Percentiles rank a stretch among this genome's conserved stretches.
Conservation (phyloP, 2,888 invertebrate genomes). For the Hyposoter dolosus region DNA sequence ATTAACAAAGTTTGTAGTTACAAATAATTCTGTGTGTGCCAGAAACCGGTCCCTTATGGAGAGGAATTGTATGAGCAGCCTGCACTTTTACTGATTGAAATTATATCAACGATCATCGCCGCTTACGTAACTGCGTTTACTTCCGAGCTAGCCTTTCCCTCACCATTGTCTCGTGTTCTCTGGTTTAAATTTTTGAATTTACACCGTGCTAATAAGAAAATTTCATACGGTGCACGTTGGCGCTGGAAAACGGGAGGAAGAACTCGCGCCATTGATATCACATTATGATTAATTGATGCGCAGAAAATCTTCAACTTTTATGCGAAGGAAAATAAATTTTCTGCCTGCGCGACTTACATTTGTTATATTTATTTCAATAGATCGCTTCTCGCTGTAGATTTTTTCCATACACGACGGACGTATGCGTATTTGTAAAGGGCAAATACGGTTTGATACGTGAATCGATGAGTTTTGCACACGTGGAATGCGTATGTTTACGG, state of each 20-base stretch:
- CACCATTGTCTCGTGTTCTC: constrained; percentile 2
- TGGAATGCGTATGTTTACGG: neutral
- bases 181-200: constrained; percentile 53
- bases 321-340: neutral
- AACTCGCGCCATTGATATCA: neutral
- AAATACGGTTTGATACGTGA: neutral
- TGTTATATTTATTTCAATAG: neutral
- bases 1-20: no score
- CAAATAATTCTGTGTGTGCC: no score
- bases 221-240: constrained; percentile 47
- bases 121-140: constrained; percentile 45
- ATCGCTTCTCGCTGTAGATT: neutral
- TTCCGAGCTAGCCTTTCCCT: neutral
- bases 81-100: neutral
- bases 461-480: neutral
- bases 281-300: neutral
- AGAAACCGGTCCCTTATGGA: no score
- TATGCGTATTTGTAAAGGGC: neutral
- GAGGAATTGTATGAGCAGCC: neutral
- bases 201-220: constrained; percentile 50
- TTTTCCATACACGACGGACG: no score
- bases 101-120: neutral
- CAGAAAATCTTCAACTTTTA: neutral
- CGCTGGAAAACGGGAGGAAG: constrained; percentile 12
- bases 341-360: neutral